Percentiles rank a stretch among this genome's conserved stretches.
Conservation (phyloP, 2,113 vertebrate species). For the Bufo gargarizans region DNA sequence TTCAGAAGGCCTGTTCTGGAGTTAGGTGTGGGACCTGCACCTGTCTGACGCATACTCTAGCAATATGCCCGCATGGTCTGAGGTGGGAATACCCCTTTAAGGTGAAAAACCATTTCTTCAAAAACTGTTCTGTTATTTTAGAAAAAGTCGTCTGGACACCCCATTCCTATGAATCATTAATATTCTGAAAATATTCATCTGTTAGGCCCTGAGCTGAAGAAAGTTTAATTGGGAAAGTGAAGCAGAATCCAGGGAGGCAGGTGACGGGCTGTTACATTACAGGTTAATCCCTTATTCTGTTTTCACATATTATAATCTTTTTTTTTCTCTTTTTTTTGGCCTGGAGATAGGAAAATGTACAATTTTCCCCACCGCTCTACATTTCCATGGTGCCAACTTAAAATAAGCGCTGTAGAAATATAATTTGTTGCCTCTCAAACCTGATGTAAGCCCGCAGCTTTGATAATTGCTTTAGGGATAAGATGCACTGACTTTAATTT, state of each 20-base stretch:
- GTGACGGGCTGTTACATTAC: conserved; percentile 5
- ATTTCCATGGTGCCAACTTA: conserved; percentile 17
- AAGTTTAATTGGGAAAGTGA: background rate
- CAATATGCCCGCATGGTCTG: no score
- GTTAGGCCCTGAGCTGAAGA: background rate
- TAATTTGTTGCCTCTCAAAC: conserved; percentile 49
- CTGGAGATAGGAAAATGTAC: background rate
- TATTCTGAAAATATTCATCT: background rate
- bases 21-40: no score
- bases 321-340: background rate
- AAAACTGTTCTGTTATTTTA: no score
- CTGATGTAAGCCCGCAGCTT: conserved; percentile 31
- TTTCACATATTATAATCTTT: conserved; percentile 9
- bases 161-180: conserved; percentile 21
- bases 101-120: no score
- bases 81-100: no score
- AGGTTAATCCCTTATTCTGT: conserved; percentile 36
- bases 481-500: conserved; percentile 52
- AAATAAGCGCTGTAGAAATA: conserved; percentile 42
- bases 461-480: conserved; percentile 57
- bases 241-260: no score
- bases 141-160: background rate
- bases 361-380: background rate
- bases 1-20: no score
- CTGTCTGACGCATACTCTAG: no score